Evolutionary conservation across 2,113 vertebrate species (phyloP).

Genomic region (Chiloscyllium plagiosum): DNA sequence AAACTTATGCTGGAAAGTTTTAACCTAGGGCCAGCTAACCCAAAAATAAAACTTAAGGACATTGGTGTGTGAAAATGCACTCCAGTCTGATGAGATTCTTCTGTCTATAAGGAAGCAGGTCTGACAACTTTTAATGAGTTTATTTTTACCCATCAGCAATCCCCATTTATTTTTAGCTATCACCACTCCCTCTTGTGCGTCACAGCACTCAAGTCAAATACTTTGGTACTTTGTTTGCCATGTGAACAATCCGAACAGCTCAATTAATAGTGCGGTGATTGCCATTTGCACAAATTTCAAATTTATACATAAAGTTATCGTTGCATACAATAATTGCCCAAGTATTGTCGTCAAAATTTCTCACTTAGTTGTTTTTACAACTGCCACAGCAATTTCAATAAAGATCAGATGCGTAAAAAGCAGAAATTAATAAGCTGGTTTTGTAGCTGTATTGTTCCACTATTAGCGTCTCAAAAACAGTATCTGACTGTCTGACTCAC

Average conservation of each 20-base stretch:
- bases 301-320: background rate
- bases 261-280: background rate
- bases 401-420: background rate
- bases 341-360: background rate
- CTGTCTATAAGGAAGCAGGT: background rate
- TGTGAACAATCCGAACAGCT: background rate
- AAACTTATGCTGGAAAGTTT: background rate
- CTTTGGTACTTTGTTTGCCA: background rate
- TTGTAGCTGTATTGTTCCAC: background rate
- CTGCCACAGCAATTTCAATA: background rate
- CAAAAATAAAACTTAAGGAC: constrained; percentile 14
- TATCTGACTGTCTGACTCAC: background rate
- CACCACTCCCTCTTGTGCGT: background rate
- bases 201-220: background rate
- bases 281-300: background rate
- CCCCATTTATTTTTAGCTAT: constrained; percentile 2
- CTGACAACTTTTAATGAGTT: background rate
- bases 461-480: background rate
- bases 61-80: background rate
- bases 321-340: background rate
- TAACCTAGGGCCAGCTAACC: background rate
- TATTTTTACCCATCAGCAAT: constrained; percentile 5
- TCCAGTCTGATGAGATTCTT: background rate
- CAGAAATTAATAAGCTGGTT: background rate
- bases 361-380: background rate